Base-by-base conservation (phyloP, 2,797 vertebrate species). In the Xiphorhynchus erythropygius region DNA sequence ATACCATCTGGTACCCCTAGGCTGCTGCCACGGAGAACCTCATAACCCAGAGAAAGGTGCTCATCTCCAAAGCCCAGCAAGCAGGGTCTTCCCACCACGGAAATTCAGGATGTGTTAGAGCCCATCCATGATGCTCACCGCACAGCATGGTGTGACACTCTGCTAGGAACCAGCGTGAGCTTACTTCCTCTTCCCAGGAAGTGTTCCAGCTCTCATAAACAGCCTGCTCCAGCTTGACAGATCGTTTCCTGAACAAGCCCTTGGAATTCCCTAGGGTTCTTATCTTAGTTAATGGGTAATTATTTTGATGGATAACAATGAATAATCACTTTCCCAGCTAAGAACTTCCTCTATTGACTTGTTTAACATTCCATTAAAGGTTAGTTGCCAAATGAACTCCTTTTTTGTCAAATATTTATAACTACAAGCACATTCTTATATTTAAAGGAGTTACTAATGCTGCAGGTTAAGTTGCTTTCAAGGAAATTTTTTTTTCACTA, bases 291-390 rank as follows among this genome's bases (percentile, higher is more conserved):
- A 94, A 97, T 53, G 97, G 96, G 89, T 95, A 97, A 98, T 97
- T 98, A 97, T 97, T 97, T 97, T 96, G 96, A 97, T 96, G 96
- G 97, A 96, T 97, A 97, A 94, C 94, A 96, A 97, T 97, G 97
- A 98, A 97, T 97, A 98, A 97, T 97, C 97, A 97, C 97, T 97
- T 97, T 97, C 97, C 94, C 94, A 95, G 97, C 97, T 97, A 97
- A 98, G 93, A 97, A 97, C 97, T 98, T 98, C 98, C 98, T 98
- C 97, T 98, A 98, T 98, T 98, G 97, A 97, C 97, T 97, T 97
- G 96, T 97, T 97, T 94, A 94, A 97, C 97, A 98, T 98, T 98
- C 97, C 83, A 84, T 81, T 87, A 89, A 96, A 78, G 71, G 93
- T 92, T 80, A 64, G 94, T 88, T 97, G 98, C 97, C 98, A 98